Base-by-base conservation (phyloP, 2,797 vertebrate genomes). In the Cossypha dichroa region DNA sequence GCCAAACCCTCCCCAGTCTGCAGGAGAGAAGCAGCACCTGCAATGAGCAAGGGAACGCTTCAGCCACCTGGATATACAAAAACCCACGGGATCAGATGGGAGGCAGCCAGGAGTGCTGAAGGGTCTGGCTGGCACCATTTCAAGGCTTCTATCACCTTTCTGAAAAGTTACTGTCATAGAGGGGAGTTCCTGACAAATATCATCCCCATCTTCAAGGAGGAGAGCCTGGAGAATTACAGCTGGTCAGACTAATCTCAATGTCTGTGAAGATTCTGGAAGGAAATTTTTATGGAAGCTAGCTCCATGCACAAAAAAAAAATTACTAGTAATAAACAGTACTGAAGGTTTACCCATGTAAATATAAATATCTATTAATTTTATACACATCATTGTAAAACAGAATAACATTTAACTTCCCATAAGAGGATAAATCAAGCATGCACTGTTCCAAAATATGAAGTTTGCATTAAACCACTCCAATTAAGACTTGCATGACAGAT, bases 401-500 rank as follows among this genome's bases (percentile, higher is more conserved):
- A 16, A 9, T 31, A 77, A 52, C 13, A 49, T n/a, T 63, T 60
- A 70, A 73, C 48, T 90, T 76, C 36, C 63, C 10, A 1, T 51
- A 81, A 60, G 28, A 84, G 12, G 22, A 62, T 66, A 92, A 76
- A 76, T 59, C 56, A 90, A 69, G 34, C n/a, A 51, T 28, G 19
- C 5, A 43, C 29, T 15, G 26, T 23, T 89, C 46, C 43, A 69
- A 76, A 91, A 72, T 12, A 28, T 40, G 26, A 81, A 41, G n/a
- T n/a, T 55, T 59, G n/a, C 12, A 28, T 51, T 51, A 74, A 83
- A 49, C 11, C 18, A 48, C 38, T 54, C 31, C 26, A 41, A 75
- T 62, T 72, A 81, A 63, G n/a, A 78, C 23, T 68, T 46, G 22
- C 7, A 51, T 41, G 48, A 85, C 31, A 96, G 54, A 76, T 38